Conservation (phyloP, 2,888 invertebrate species). For the Exocentrus adspersus region DNA sequence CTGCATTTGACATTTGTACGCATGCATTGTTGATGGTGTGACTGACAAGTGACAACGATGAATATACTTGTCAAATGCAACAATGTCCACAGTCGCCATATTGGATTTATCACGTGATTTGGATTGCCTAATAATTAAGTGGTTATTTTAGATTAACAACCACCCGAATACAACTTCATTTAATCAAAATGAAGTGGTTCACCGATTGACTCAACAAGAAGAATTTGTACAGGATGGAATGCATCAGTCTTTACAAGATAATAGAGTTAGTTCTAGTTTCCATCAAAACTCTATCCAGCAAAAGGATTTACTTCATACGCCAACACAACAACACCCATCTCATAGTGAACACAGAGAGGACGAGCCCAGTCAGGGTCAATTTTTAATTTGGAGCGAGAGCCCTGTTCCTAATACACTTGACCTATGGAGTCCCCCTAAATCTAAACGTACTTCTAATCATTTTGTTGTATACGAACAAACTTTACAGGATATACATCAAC, state of each 20-base stretch:
- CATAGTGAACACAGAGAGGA: neutral
- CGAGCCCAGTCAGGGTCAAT: conserved; percentile 1
- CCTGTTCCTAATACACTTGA: conserved; percentile 27
- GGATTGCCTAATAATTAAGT: no score
- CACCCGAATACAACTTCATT: conserved; percentile 6
- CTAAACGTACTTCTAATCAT: conserved; percentile 25
- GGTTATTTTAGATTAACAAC: conserved; percentile 28
- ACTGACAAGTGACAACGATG: no score
- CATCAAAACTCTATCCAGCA: conserved; percentile 1
- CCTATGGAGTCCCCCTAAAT: conserved; percentile 31
- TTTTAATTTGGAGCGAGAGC: conserved; percentile 20
- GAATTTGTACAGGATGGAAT: neutral
- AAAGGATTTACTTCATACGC: neutral
- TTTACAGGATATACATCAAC: conserved; percentile 40
- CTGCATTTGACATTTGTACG: no score
- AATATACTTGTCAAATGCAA: no score
- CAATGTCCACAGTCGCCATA: no score
- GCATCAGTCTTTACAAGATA: conserved; percentile 1
- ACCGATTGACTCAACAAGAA: conserved; percentile 18
- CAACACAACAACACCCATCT: neutral
- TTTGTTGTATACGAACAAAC: conserved; percentile 49
- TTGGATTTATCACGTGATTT: no score
- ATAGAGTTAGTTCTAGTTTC: conserved; percentile 7
- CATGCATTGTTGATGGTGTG: no score
- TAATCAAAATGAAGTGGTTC: conserved; percentile 24